These are phyloP conservation scores for Lasioglossum villosulum DNA, from an alignment of 2,888 invertebrate species.

Conservation along the genomic window DNA sequence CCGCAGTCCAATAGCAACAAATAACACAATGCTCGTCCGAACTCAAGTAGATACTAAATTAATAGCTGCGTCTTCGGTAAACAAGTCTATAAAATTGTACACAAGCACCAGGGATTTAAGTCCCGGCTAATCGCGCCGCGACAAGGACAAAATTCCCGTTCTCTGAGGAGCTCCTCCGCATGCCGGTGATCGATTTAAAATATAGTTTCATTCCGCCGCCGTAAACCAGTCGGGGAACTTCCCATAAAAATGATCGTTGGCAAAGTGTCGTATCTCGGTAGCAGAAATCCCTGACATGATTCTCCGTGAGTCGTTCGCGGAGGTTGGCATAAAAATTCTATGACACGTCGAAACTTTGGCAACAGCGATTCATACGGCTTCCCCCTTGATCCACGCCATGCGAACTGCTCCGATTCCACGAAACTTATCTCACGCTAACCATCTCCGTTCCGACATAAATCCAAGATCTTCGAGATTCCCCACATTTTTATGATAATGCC, in stretches of 20 bases:
- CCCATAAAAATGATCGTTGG: conserved; percentile 2
- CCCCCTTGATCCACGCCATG: conserved; percentile 30
- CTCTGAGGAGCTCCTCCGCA: background rate
- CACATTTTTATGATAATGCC: conserved; percentile 67
- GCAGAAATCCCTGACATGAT: background rate
- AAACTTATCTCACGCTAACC: conserved; percentile 56
- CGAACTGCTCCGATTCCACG: conserved; percentile 34
- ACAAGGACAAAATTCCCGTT: background rate
- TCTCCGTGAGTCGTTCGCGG: background rate
- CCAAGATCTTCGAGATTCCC: conserved; percentile 56
- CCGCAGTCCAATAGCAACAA: background rate
- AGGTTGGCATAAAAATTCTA: conserved; percentile 49
- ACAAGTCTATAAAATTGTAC: background rate
- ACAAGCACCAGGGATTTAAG: background rate
- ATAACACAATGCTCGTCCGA: background rate
- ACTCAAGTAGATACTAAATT: background rate
- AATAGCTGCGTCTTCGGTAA: background rate
- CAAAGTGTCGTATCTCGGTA: conserved; percentile 3
- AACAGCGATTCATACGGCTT: conserved; percentile 38
- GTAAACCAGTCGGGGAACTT: background rate
- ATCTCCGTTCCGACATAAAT: conserved; percentile 54
- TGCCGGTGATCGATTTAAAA: conserved; percentile 14
- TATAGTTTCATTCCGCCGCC: background rate
- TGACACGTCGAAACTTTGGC: conserved; percentile 45
- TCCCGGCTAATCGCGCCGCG: background rate